phyloP scores from a whole-genome alignment of 2,113 vertebrate genomes.

The Choloepus hoffmanni region DNA sequence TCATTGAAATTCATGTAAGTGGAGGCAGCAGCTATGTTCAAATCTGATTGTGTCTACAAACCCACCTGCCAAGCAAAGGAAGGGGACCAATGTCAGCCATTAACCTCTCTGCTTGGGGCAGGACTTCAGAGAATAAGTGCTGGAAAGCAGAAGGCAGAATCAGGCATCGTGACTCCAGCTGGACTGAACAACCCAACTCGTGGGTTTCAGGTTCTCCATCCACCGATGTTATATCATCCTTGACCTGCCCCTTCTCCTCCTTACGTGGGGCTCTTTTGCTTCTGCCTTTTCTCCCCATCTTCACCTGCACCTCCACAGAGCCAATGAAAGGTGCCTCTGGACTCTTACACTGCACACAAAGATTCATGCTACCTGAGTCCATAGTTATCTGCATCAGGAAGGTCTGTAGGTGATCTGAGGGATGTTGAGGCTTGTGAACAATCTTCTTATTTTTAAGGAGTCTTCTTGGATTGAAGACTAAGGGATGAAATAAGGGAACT shows the following conservation, averaged over 20 bases:
- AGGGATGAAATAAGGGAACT: background rate
- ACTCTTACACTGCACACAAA: background rate
- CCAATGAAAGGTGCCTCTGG: background rate
- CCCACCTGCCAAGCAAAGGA: background rate
- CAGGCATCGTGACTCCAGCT: background rate
- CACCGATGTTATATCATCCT: accelerated
- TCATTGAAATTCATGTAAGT: conserved; percentile 3
- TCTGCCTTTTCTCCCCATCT: background rate
- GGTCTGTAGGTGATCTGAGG: background rate
- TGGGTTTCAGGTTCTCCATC: background rate
- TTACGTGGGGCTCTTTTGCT: background rate
- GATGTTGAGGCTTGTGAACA: background rate
- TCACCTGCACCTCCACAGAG: background rate
- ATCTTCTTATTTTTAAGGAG: background rate
- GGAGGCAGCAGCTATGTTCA: background rate
- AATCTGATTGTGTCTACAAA: background rate
- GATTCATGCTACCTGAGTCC: background rate
- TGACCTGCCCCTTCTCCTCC: background rate
- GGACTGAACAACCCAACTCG: background rate
- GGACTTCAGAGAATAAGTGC: background rate
- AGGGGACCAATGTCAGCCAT: accelerated
- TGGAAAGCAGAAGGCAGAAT: background rate
- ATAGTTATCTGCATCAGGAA: background rate
- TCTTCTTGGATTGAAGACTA: conserved; percentile 6
- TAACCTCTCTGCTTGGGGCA: background rate